Percentiles rank a stretch among this genome's conserved stretches.
Conservation (phyloP, 2,888 invertebrate genomes). For the Apeira syringaria region DNA sequence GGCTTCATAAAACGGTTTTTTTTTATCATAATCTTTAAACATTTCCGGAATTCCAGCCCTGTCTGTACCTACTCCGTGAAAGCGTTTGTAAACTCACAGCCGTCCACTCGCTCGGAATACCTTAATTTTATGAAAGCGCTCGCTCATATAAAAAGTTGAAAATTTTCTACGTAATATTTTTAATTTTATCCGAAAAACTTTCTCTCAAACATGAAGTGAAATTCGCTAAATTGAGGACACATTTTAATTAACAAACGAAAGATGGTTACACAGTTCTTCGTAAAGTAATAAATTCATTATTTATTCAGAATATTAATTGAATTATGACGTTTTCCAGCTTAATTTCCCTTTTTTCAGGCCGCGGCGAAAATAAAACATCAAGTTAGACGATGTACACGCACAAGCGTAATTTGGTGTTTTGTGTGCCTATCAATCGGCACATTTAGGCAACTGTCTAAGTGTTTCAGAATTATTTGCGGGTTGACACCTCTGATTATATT, state of each 20-base stretch:
- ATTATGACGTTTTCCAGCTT: too few relatives aligned
- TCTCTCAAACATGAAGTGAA: background rate
- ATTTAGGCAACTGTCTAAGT: too few relatives aligned
- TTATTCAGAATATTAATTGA: too few relatives aligned
- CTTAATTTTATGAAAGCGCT: slow-evolving; percentile 5
- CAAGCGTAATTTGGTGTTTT: too few relatives aligned
- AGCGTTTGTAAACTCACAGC: slow-evolving; percentile 2
- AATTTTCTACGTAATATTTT: background rate
- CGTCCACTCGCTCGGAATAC: slow-evolving; percentile 1
- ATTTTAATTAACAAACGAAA: slow-evolving; percentile 1
- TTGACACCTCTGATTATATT: too few relatives aligned
- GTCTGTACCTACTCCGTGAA: background rate
- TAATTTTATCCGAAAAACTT: slow-evolving; percentile 8
- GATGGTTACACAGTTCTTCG: background rate
- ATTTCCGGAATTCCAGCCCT: background rate
- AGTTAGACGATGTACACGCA: too few relatives aligned
- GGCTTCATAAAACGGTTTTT: background rate
- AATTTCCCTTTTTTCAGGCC: too few relatives aligned
- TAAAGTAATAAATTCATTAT: background rate
- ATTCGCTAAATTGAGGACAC: background rate
- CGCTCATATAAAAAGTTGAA: slow-evolving; percentile 2
- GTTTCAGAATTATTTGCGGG: too few relatives aligned
- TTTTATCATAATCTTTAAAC: background rate
- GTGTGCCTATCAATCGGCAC: too few relatives aligned
- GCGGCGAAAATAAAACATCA: too few relatives aligned